Evolutionary conservation across 2,888 invertebrate species (phyloP), one percentile per base, ranked within the genome.

Genomic region (Plebejus anna): DNA sequence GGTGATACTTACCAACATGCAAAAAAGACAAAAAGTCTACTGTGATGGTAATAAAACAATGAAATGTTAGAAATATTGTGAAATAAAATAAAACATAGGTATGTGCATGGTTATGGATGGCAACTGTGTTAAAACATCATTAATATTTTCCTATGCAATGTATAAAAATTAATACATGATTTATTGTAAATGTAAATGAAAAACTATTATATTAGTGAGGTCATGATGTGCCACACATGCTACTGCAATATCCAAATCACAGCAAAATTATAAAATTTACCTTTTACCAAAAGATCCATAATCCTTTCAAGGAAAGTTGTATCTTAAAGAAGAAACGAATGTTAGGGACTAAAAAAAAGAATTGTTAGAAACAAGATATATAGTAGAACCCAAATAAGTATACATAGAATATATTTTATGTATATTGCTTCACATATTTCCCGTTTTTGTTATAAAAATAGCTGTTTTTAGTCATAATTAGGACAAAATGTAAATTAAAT

Each of bases 311-410:
- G 75, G 55, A 55, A 55, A 73, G 51, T 51, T 7, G 76, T 70
- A 77, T 80, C 79, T 79, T 80, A 76, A 76, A 78, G 79, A 80
- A 76, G 76, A 80, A 77, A 79, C 75, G 55, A 77, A 38, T 75
- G 61, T 78, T 70, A 28, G 61, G 75, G n/a, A 71, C 57, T 75
- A 66, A 66, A 51, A 38, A 6, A 42, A 38, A 22, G 4, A 16
- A 55, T 55, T 71, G 38, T 72, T 72, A 72, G 72, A 72, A 28
- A 22, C 11, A 47, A 42, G 13, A 28, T 51, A 13, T 51, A 13
- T 13, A 75, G 22, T 51, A 55, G 36, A 57, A 61, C 22, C 51
- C 47, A 47, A 16, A 57, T 47, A 76, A 13, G 61, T 22, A 32
- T 61, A 71, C 32, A 7, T 11, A 22, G 2, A 13, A 22, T 32